Base-by-base conservation (phyloP, 2,113 vertebrate species). In the Centropus unirufus region DNA sequence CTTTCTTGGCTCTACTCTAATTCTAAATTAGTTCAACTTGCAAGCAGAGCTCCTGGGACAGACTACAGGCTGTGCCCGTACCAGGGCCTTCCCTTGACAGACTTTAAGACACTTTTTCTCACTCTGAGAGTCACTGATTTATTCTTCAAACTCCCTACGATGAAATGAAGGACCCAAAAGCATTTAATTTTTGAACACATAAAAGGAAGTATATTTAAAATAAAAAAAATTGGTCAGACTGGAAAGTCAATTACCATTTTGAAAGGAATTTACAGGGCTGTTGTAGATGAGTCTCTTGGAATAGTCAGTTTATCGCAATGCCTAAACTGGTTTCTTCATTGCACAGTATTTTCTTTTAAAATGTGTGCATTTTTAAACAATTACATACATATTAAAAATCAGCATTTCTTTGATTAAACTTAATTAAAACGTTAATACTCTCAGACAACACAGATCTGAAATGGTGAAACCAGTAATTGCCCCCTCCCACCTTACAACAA, bases 151-250 rank as follows among this genome's bases (percentile, higher is more conserved):
- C 91, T 89, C 90, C 79, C 72, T 97, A 88, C 7, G 42, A 96
- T 93, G 97, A 98, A 98, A 98, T 98, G 98, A 98, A 98, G 96
- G 97, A 98, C 96, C 98, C 97, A 96, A 98, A 98, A 97, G 54
- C 98, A 86, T 93, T 98, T 95, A 97, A 97, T 98, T 98, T 98
- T 98, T 99, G 98, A 99, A 98, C 99, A 99, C 99, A 98, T 99
- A 98, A 99, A 99, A 99, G 98, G 98, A 99, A 99, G 98, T 99
- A 98, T 99, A 99, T 99, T 98, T 98, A 97, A 98, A 98, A 98
- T 96, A 96, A 96, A 97, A 98, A 98, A 99, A 99, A 98, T 98
- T 98, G 98, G 98, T 99, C 98, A 99, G 98, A 98, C 98, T 98
- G 98, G 98, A 98, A 98, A 98, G 97, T 98, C 98, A 98, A 97